Conservation (phyloP, 2,888 invertebrate species). For the Pardosa pseudoannulata region DNA sequence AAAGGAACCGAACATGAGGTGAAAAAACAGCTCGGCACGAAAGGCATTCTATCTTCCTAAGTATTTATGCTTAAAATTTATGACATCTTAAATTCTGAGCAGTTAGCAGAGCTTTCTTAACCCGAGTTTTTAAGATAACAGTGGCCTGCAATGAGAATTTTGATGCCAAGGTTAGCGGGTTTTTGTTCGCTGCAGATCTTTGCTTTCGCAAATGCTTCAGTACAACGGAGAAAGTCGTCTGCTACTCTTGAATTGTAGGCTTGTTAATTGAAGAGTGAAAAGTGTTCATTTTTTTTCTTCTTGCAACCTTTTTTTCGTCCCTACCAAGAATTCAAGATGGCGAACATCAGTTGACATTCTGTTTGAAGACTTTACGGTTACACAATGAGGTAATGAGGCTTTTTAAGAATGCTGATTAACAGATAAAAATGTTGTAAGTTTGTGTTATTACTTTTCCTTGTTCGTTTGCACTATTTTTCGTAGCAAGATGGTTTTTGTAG, state of each 20-base stretch:
- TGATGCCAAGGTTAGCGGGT: slow-evolving; percentile 69
- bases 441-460: neutral
- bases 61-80: slow-evolving; percentile 34
- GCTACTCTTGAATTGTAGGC: slow-evolving; percentile 24
- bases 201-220: slow-evolving; percentile 18
- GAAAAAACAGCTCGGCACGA: neutral
- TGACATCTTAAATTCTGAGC: slow-evolving; percentile 28
- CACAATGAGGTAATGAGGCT: neutral
- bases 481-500: neutral
- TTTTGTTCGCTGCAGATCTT: slow-evolving; percentile 34
- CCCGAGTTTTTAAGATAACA: slow-evolving; percentile 29
- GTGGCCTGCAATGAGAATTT: slow-evolving; percentile 49
- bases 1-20: neutral
- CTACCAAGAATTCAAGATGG: slow-evolving; percentile 37
- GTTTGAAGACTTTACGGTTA: neutral
- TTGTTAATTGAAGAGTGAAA: slow-evolving; percentile 37
- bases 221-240: slow-evolving; percentile 25
- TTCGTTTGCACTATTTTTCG: slow-evolving; percentile 3
- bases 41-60: neutral
- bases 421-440: neutral
- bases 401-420: slow-evolving; percentile 9
- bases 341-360: slow-evolving; percentile 40
- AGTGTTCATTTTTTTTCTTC: slow-evolving; percentile 18
- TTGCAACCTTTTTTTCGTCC: slow-evolving; percentile 44
- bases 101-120: slow-evolving; percentile 30